These are phyloP conservation scores for Hystrix cristata DNA, from an alignment of 2,113 vertebrate species.

Conservation along the genomic window DNA sequence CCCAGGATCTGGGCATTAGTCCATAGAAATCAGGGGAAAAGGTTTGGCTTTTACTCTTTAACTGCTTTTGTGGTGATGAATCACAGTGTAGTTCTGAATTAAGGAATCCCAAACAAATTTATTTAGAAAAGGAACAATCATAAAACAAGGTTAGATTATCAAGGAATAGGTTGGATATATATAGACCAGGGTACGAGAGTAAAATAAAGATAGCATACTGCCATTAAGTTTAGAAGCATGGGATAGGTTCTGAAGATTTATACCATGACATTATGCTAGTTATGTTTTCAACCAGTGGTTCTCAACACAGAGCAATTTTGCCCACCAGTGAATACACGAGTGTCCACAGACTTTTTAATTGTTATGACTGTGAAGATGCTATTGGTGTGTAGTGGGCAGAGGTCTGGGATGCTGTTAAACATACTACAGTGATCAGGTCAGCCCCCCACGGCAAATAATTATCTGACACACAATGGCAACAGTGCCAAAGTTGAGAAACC, in stretches of 20 bases:
- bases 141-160: conserved; percentile 49
- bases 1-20: conserved; percentile 49
- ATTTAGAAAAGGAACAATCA: conserved; percentile 57
- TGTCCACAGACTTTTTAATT: conserved; percentile 32
- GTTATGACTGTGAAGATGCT: background rate
- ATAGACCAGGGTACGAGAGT: background rate
- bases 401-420: background rate
- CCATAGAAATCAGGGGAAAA: conserved; percentile 55
- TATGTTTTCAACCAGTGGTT: conserved; percentile 21
- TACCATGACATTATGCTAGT: conserved; percentile 15
- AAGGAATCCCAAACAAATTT: conserved; percentile 53
- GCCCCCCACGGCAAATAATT: background rate
- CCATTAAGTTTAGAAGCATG: conserved; percentile 46
- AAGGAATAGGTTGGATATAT: background rate
- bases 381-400: background rate
- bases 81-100: conserved; percentile 45
- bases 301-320: background rate
- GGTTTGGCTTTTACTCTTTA: conserved; percentile 57
- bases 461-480: background rate
- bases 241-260: conserved; percentile 40
- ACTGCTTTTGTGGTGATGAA: conserved; percentile 53
- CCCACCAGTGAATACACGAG: background rate
- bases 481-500: background rate
- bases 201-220: background rate
- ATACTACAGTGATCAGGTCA: background rate